Percentiles rank a stretch among this genome's conserved stretches.
Evolutionary conservation across 2,888 invertebrate genomes (phyloP).

Genomic region (Erpobdella octoculata): DNA sequence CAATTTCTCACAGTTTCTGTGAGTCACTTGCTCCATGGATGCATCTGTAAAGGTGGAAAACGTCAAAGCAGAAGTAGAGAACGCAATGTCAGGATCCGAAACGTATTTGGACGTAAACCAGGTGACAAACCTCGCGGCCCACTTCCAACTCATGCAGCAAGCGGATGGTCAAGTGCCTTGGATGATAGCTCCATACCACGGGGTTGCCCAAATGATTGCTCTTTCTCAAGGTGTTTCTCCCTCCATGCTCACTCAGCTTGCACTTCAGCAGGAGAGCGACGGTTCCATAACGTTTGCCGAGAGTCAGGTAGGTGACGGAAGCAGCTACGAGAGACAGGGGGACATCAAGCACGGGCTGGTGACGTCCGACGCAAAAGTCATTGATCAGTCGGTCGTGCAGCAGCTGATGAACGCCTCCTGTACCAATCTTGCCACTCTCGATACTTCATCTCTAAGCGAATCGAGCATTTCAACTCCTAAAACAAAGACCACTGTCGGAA

Average conservation of each 20-base stretch:
- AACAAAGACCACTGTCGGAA: background rate
- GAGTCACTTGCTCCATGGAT: too few species aligned
- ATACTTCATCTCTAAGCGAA: background rate
- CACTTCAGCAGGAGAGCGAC: background rate
- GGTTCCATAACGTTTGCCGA: background rate
- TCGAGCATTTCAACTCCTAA: background rate
- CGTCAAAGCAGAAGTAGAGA: constrained; percentile 3
- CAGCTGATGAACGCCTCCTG: background rate
- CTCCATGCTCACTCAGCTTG: background rate
- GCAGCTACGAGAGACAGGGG: background rate
- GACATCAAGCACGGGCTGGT: background rate
- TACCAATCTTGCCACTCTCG: background rate
- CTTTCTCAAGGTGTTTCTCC: constrained; percentile 1
- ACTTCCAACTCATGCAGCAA: background rate
- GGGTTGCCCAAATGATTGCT: background rate
- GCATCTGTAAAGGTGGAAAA: constrained; percentile 8
- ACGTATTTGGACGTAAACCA: background rate
- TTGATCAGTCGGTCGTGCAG: too few species aligned
- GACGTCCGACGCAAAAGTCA: background rate
- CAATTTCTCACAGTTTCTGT: too few species aligned
- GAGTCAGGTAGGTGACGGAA: background rate
- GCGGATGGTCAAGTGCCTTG: constrained; percentile 9
- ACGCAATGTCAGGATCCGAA: background rate
- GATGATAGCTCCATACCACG: background rate
- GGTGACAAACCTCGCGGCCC: background rate